A percentile compares a stretch with the other conserved stretches of the same genome.
Conservation (phyloP, 2,888 invertebrate genomes). For the Pachydiplax longipennis region DNA sequence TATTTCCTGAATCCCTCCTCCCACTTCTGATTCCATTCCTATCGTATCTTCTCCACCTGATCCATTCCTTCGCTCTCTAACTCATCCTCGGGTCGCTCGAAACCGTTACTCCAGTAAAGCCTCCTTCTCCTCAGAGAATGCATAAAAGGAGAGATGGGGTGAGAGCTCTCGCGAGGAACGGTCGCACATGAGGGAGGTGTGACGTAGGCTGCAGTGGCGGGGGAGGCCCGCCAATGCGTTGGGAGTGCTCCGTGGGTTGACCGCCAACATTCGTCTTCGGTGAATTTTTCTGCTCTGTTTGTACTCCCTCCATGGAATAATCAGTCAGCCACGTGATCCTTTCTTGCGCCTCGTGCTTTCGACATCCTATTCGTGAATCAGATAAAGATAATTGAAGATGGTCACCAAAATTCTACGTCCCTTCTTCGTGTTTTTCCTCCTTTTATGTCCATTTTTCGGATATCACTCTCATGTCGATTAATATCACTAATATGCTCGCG, state of each 20-base stretch:
- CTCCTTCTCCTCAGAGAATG: neutral
- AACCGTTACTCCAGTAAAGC: neutral
- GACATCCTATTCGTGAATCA: neutral
- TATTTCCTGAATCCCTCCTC: neutral
- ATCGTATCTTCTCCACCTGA: neutral
- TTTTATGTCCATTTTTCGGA: neutral
- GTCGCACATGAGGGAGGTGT: neutral
- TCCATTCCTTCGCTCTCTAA: neutral
- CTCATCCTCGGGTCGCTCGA: neutral
- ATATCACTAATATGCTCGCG: no score
- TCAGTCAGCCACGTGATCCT: no score
- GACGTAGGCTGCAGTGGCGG: neutral
- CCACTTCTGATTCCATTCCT: neutral
- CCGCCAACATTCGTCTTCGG: neutral
- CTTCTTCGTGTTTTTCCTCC: neutral
- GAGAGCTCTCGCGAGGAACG: neutral
- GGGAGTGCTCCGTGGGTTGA: neutral
- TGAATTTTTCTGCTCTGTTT: neutral
- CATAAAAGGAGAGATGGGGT: neutral
- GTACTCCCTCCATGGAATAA: neutral
- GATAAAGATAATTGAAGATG: neutral
- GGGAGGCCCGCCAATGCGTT: neutral
- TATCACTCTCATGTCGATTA: neutral
- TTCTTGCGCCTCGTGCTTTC: neutral
- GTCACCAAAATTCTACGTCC: neutral